phyloP scores from a whole-genome alignment of 2,113 vertebrate genomes.

The Axis porcinus region DNA sequence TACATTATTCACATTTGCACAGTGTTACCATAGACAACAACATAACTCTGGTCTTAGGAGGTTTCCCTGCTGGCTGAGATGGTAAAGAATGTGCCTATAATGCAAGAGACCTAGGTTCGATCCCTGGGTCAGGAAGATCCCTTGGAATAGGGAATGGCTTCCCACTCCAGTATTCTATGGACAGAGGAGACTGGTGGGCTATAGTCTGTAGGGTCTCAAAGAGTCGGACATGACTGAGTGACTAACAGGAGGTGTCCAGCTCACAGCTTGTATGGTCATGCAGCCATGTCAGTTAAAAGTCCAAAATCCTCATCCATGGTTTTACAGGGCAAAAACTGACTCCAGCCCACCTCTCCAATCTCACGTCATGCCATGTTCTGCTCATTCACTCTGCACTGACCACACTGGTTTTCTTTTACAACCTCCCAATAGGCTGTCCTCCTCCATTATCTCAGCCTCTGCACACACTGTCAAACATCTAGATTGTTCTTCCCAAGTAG shows the following conservation, averaged over 20 bases:
- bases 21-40: background rate
- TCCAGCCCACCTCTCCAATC: background rate
- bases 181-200: background rate
- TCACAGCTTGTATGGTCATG: background rate
- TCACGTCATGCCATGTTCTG: background rate
- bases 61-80: background rate
- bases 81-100: background rate
- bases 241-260: background rate
- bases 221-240: background rate
- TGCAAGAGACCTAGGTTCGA: rapidly evolving
- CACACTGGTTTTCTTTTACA: background rate
- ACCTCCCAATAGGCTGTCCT: background rate
- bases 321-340: background rate
- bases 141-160: background rate
- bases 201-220: background rate
- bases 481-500: background rate
- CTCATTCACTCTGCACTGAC: background rate
- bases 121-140: background rate
- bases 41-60: background rate
- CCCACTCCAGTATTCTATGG: background rate
- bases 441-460: background rate
- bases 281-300: background rate
- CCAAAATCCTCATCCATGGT: background rate
- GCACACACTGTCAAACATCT: background rate
- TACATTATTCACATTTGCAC: background rate